Conservation (phyloP, 2,113 vertebrate species). For the Tachysurus fulvidraco region DNA sequence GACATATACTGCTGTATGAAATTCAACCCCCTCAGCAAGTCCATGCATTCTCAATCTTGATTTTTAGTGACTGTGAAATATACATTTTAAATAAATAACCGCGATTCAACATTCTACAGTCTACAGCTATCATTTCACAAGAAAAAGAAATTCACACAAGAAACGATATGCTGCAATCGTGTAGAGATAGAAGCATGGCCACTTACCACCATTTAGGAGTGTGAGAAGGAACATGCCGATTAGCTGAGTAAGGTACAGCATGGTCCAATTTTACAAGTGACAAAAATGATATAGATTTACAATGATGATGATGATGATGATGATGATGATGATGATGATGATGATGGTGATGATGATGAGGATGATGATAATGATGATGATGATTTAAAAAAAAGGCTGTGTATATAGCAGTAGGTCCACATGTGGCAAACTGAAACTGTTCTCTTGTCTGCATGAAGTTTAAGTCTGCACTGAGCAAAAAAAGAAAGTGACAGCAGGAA, state of each 20-base stretch:
- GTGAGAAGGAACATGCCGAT: conserved; percentile 47
- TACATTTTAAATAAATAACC: not conserved
- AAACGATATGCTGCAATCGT: not conserved
- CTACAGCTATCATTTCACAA: not conserved
- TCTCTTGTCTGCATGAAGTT: not conserved
- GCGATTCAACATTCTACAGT: not conserved
- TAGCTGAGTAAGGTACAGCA: conserved; percentile 40
- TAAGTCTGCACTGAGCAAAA: not conserved
- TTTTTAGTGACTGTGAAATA: not conserved
- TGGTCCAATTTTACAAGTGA: conserved; percentile 22
- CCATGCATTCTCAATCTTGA: no score
- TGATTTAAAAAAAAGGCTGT: not conserved
- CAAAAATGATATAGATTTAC: not conserved
- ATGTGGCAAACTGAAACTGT: not conserved
- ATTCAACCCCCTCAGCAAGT: not conserved
- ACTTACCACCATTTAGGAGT: conserved; percentile 64
- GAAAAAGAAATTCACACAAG: not conserved
- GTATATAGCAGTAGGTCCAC: not conserved
- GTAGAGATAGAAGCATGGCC: not conserved
- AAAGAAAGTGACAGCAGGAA: not conserved
- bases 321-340: no score
- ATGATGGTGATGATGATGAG: no score
- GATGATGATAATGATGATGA: not conserved
- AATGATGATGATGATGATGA: not conserved
- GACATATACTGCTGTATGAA: not conserved